Base-by-base conservation (phyloP, 2,888 invertebrate genomes). In the Drosophila nr. fundita region DNA sequence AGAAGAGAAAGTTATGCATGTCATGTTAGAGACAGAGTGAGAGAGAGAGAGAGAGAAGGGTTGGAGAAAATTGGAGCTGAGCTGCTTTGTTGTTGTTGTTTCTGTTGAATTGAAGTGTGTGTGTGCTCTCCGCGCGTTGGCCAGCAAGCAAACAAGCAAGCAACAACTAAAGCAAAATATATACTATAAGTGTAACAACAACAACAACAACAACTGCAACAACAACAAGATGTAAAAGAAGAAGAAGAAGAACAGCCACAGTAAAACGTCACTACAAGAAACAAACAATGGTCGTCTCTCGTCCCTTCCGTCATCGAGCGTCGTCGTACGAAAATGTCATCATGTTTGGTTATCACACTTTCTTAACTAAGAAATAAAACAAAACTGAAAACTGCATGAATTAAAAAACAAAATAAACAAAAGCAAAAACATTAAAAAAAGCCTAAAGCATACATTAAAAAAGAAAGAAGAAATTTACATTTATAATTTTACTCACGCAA, bases 281-380 rank as follows among this genome's bases (percentile, higher is more conserved):
- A 86, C 57, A 77, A 86, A 29, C 69, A 76, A 69, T 82, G 72
- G 68, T 89, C 85, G 74, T 89, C 45, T 45, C 45, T 45, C 78
- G 81, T 83, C 89, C 83, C 90, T 83, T 87, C 87, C 82, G 78
- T 83, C 82, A 89, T 88, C 81, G 76, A 78, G 63, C 73, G 66
- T 78, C 73, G 64, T 78, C 78, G 70, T 81, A 66, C 73, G 77
- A 80, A 45, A 45, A 83, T 84, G 72, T 89, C 82, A 89, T 82
- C 89, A 89, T 67, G 83, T 89, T 82, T 77, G 64, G 81, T 80
- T 83, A 70, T 64, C 55, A 71, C 76, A 71, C 76, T 69, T 79
- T 83, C 83, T 83, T 80, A 53, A 55, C 52, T 74, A 82, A 76
- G 77, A 83, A 76, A 68, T 73, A 73, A 83, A 82, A 61, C 54